phyloP scores from a whole-genome alignment of 2,888 invertebrate genomes.

The Orthosia cruda region DNA sequence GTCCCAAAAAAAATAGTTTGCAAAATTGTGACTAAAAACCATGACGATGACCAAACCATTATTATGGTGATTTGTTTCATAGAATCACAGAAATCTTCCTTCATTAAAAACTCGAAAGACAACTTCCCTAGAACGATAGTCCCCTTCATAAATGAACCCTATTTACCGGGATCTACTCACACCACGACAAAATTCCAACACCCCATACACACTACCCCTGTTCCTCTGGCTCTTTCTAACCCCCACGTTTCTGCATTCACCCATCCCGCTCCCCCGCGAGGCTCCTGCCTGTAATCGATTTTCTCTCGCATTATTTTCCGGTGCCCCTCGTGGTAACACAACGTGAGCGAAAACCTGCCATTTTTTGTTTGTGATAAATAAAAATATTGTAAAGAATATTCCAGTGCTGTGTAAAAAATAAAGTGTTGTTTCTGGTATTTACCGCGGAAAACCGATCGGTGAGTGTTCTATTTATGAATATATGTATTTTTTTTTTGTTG shows the following conservation, averaged over 20 bases:
- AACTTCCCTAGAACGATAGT: conserved; percentile 45
- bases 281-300: conserved; percentile 66
- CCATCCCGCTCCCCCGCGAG: conserved; percentile 46
- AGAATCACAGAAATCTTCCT: background rate
- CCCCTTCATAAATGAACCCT: conserved; percentile 66
- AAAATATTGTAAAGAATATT: conserved; percentile 36
- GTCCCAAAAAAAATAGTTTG: too few species aligned
- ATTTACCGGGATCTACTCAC: conserved; percentile 65
- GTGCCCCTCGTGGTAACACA: conserved; percentile 54
- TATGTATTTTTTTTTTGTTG: conserved; percentile 1
- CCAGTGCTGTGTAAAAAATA: conserved; percentile 48
- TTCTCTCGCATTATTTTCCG: conserved; percentile 70
- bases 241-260: background rate
- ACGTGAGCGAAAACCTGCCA: conserved; percentile 50
- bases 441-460: conserved; percentile 48
- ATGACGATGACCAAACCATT: too few species aligned
- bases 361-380: conserved; percentile 61
- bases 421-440: conserved; percentile 35
- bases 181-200: conserved; percentile 43
- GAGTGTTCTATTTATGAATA: conserved; percentile 41
- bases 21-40: too few species aligned
- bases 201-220: conserved; percentile 57
- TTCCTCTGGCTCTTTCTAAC: conserved; percentile 54
- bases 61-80: too few species aligned
- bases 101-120: conserved; percentile 29